These are phyloP conservation scores for Podarcis lilfordi DNA, from an alignment of 2,797 vertebrate species.

Conservation along the genomic window DNA sequence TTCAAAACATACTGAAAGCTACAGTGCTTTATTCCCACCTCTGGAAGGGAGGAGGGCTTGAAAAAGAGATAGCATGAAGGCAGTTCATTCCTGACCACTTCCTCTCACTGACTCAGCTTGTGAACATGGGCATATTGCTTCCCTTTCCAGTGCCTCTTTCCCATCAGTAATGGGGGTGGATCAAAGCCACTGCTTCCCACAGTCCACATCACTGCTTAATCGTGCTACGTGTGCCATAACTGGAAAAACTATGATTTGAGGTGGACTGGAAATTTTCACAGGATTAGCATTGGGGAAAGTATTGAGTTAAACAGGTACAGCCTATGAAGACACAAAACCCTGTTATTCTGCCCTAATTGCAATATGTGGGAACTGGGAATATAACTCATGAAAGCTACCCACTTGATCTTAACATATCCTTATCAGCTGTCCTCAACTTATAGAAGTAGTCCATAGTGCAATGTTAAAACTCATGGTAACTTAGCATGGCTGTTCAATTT, in stretches of 20 bases:
- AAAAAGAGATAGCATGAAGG: neutral
- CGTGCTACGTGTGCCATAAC: neutral
- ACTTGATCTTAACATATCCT: neutral
- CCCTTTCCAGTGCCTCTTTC: constrained; percentile 22
- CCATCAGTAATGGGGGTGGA: neutral
- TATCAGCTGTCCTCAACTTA: neutral
- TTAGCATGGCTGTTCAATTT: neutral
- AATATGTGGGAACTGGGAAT: neutral
- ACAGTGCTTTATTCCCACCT: neutral
- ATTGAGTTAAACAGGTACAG: neutral
- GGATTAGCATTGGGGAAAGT: neutral
- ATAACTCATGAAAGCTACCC: neutral
- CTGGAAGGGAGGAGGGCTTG: neutral
- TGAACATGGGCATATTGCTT: constrained; percentile 5
- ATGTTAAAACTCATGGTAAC: neutral
- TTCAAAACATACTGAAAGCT: neutral
- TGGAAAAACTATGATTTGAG: neutral
- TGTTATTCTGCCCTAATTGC: neutral
- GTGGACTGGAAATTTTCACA: neutral
- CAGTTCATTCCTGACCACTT: constrained; percentile 18
- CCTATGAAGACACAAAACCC: neutral
- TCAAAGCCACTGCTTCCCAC: neutral
- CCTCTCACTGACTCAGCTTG: constrained; percentile 15
- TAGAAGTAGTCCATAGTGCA: neutral
- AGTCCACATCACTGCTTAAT: neutral